Conservation (phyloP, 2,888 invertebrate genomes). For the Helobdella robusta region DNA sequence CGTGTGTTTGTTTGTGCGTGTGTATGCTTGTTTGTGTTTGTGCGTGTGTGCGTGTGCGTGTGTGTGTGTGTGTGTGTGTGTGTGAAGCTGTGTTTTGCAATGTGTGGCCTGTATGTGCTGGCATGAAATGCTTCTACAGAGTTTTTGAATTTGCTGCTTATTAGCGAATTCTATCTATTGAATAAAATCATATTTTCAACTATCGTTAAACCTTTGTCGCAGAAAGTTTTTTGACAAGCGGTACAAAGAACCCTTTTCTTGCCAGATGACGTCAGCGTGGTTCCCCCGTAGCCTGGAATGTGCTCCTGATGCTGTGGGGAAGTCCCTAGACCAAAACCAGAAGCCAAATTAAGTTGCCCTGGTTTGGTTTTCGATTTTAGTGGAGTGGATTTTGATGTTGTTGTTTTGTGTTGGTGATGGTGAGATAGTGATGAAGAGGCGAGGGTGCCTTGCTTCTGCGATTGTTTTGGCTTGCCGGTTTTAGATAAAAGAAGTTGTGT, state of each 20-base stretch:
- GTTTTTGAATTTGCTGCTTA: background rate
- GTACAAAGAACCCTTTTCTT: slow-evolving; percentile 96
- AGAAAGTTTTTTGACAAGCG: slow-evolving; percentile 95
- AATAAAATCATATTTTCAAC: background rate
- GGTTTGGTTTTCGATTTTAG: background rate
- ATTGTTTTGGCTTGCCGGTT: background rate
- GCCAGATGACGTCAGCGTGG: slow-evolving; percentile 46
- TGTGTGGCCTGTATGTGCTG: no score
- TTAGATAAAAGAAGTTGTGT: background rate
- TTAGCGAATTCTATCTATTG: background rate
- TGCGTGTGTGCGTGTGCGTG: slow-evolving; percentile 1
- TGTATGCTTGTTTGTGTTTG: slow-evolving; percentile 2
- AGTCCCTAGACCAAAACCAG: no score
- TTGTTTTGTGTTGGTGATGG: background rate
- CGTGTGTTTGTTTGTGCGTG: background rate
- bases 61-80: slow-evolving; percentile 11
- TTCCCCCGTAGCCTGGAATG: slow-evolving; percentile 43
- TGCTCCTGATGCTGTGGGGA: slow-evolving; percentile 48
- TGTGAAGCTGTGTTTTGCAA: background rate
- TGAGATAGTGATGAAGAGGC: background rate
- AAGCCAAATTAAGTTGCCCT: no score
- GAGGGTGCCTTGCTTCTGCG: no score
- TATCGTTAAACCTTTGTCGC: slow-evolving; percentile 99
- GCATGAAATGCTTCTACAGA: background rate
- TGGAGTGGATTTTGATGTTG: background rate